These are phyloP conservation scores for Thinocorus orbignyianus DNA, from an alignment of 2,113 vertebrate genomes.

Conservation along the genomic window DNA sequence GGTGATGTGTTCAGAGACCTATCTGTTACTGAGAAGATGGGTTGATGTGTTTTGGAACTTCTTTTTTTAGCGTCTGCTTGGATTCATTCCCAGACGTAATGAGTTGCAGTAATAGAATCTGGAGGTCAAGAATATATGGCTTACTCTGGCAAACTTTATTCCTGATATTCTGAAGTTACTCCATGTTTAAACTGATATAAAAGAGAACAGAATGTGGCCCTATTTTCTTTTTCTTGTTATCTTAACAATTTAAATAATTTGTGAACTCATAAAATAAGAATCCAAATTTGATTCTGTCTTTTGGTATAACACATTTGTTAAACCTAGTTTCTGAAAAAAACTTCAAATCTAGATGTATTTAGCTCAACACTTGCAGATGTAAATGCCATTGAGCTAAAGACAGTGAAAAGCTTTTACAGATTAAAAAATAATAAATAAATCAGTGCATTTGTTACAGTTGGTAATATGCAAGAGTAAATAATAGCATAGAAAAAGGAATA, in stretches of 20 bases:
- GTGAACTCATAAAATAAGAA: not conserved
- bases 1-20: not conserved
- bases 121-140: not conserved
- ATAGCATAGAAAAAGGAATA: not conserved
- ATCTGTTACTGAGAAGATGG: not conserved
- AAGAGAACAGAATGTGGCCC: not conserved
- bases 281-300: not conserved
- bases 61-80: not conserved
- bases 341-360: not conserved
- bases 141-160: not conserved
- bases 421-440: not conserved
- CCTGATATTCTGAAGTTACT: not conserved
- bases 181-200: not conserved
- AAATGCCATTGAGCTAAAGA: not conserved
- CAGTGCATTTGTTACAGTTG: not conserved
- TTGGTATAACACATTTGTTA: rapidly evolving
- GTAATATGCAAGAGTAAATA: not conserved
- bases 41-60: not conserved
- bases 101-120: not conserved
- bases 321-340: not conserved
- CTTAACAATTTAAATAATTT: not conserved
- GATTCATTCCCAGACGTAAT: not conserved
- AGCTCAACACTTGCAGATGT: not conserved
- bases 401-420: not conserved
- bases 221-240: not conserved